Evolutionary conservation across 2,113 vertebrate species (phyloP).

Genomic region (Baryphthengus martii): DNA sequence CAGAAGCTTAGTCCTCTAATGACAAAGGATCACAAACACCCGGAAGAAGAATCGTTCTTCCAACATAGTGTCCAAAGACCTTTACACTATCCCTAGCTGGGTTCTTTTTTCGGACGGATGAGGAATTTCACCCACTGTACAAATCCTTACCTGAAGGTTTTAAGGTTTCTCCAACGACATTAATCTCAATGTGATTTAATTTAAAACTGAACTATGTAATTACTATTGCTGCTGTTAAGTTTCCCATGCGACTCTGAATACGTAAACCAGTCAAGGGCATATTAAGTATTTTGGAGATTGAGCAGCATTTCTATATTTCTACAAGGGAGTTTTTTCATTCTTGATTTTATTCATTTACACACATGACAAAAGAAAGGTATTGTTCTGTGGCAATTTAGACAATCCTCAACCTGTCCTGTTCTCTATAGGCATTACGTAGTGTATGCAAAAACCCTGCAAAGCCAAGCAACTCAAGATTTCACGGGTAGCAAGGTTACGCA

Average conservation of each 20-base stretch:
- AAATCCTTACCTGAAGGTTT: neutral
- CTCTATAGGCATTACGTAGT: rapidly evolving
- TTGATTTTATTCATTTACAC: neutral
- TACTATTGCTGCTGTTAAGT: neutral
- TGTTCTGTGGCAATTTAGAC: neutral
- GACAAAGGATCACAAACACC: neutral
- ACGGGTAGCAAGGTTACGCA: neutral
- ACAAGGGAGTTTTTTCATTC: neutral
- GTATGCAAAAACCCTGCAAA: neutral
- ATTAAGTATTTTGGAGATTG: neutral
- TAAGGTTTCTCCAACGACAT: neutral
- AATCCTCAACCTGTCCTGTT: neutral
- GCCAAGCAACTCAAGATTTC: neutral
- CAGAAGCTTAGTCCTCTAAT: neutral
- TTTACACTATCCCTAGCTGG: neutral
- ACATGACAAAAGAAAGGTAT: neutral
- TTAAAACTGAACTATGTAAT: neutral
- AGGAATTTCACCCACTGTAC: neutral
- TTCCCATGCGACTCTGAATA: neutral
- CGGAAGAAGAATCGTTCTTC: neutral
- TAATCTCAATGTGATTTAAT: neutral
- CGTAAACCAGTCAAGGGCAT: neutral
- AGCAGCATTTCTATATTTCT: neutral
- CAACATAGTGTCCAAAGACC: neutral
- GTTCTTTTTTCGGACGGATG: too few species aligned